Evolutionary conservation across 2,113 vertebrate species (phyloP).

Genomic region (Leiothrix lutea): DNA sequence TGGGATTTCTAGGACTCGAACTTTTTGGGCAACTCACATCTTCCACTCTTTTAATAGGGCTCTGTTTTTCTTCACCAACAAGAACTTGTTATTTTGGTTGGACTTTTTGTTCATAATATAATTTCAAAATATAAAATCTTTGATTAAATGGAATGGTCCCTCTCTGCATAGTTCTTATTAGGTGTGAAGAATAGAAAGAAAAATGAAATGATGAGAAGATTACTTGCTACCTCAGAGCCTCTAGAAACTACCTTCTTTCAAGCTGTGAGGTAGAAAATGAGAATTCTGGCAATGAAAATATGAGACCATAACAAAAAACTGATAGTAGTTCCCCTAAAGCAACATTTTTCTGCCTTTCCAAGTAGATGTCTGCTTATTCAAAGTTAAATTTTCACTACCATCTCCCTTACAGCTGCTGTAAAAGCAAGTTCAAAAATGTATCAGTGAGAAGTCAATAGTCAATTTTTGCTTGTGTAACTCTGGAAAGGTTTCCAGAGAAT

Average conservation of each 20-base stretch:
- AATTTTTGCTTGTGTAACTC: neutral
- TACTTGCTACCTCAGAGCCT: neutral
- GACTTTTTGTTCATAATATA: neutral
- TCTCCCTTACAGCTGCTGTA: neutral
- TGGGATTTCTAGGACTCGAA: neutral
- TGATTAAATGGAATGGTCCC: neutral
- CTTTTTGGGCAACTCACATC: neutral
- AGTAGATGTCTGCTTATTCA: neutral
- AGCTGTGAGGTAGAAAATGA: neutral
- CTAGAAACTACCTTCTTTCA: neutral
- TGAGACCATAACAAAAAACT: neutral
- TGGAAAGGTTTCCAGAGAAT: neutral
- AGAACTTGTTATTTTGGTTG: neutral
- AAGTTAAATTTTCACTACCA: neutral
- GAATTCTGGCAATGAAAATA: neutral
- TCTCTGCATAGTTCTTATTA: neutral
- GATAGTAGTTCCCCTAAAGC: neutral
- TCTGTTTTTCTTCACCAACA: neutral
- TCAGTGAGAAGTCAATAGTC: neutral
- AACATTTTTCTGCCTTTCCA: neutral
- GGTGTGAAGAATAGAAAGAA: neutral
- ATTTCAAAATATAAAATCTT: neutral
- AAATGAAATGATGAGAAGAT: neutral
- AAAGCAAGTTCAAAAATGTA: neutral
- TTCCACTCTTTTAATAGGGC: neutral